phyloP scores from a whole-genome alignment of 2,888 invertebrate genomes.

The Drosophila prolongata region DNA sequence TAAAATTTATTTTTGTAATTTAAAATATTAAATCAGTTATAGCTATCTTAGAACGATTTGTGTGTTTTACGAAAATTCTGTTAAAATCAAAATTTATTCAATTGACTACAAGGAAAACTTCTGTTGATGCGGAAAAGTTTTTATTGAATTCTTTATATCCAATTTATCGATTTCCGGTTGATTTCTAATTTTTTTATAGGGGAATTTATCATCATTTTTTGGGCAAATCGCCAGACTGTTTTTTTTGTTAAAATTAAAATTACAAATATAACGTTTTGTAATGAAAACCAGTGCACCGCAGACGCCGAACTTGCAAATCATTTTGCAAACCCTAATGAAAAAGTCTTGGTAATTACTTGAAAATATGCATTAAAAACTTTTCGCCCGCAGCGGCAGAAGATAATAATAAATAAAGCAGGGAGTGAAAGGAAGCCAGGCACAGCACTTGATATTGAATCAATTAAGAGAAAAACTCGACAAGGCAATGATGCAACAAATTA shows the following conservation, averaged over 20 bases:
- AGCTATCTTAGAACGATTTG: no score
- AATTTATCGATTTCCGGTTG: no score
- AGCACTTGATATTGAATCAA: slow-evolving; percentile 62
- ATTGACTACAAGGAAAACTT: no score
- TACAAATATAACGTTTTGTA: neutral
- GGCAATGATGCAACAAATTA: slow-evolving; percentile 75
- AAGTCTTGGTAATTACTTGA: slow-evolving; percentile 53
- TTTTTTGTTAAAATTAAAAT: neutral
- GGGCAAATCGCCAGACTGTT: no score
- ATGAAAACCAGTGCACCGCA: slow-evolving; percentile 13
- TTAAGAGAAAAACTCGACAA: slow-evolving; percentile 56
- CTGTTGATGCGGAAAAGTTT: no score
- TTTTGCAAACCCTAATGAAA: slow-evolving; percentile 14
- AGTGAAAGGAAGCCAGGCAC: neutral
- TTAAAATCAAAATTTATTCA: no score
- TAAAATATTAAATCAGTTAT: no score
- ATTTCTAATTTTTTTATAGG: no score
- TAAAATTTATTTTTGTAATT: no score
- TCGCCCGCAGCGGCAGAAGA: slow-evolving; percentile 16
- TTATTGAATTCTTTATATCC: no score
- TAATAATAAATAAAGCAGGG: slow-evolving; percentile 24
- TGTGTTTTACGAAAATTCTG: no score
- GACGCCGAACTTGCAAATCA: slow-evolving; percentile 11
- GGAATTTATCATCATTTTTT: no score
- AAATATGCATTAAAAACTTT: slow-evolving; percentile 65